Evolutionary conservation across 2,888 invertebrate genomes (phyloP).

Genomic region (Napeogenes sylphis): DNA sequence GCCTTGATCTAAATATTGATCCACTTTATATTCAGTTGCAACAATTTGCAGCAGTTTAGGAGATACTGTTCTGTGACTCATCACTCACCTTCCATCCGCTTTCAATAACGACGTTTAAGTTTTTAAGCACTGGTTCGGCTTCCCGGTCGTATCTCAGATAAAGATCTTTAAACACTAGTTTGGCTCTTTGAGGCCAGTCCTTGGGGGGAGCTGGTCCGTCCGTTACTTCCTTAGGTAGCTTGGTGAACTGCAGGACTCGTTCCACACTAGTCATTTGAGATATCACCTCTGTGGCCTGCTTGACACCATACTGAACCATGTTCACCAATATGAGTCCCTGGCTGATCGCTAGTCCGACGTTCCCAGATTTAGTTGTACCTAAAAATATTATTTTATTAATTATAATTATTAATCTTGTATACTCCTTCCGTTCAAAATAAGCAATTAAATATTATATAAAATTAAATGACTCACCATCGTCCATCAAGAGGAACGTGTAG

Average conservation of each 20-base stretch:
- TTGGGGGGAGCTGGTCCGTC: slow-evolving; percentile 78
- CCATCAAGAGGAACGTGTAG: slow-evolving; percentile 79
- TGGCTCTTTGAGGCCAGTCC: slow-evolving; percentile 80
- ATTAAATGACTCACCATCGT: slow-evolving; percentile 67
- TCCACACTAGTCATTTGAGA: slow-evolving; percentile 91
- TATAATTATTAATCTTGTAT: too few relatives aligned
- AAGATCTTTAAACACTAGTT: slow-evolving; percentile 78
- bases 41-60: too few relatives aligned
- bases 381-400: slow-evolving; percentile 18
- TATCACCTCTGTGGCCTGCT: slow-evolving; percentile 86
- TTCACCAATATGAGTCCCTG: slow-evolving; percentile 86
- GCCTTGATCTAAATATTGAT: too few relatives aligned
- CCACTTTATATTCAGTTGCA: too few relatives aligned
- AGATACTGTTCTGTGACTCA: background rate
- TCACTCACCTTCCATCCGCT: slow-evolving; percentile 80
- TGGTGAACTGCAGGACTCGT: slow-evolving; percentile 86
- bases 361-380: slow-evolving; percentile 79
- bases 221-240: slow-evolving; percentile 83
- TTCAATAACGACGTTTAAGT: slow-evolving; percentile 80
- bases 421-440: background rate
- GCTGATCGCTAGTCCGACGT: slow-evolving; percentile 84
- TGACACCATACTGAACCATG: slow-evolving; percentile 88
- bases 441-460: background rate
- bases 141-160: slow-evolving; percentile 80
- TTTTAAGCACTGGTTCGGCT: slow-evolving; percentile 82